These are phyloP conservation scores for Hapalemur alaotrensis DNA, from an alignment of 2,797 vertebrate species.

Conservation along the genomic window DNA sequence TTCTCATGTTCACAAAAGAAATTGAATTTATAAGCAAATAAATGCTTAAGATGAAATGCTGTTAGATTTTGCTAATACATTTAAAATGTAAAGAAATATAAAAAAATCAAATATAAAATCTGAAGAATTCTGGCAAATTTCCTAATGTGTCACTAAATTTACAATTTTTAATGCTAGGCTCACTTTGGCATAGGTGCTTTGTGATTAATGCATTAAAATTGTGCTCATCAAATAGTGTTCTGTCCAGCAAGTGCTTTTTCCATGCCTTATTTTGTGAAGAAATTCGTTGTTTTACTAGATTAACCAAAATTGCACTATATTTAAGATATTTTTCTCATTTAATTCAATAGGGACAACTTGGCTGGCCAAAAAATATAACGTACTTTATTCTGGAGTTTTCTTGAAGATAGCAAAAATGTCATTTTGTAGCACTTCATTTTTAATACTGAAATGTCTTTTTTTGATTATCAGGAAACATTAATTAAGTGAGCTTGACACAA, in stretches of 20 bases:
- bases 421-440: conserved; percentile 65
- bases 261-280: conserved; percentile 56
- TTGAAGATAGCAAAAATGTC: conserved; percentile 45
- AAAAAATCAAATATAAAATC: conserved; percentile 1
- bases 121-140: not conserved
- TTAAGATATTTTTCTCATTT: conserved; percentile 18
- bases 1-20: not conserved
- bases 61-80: not conserved
- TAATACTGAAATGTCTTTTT: conserved; percentile 59
- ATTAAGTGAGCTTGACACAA: conserved; percentile 65
- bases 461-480: conserved; percentile 66
- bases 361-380: conserved; percentile 22
- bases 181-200: not conserved
- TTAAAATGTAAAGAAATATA: not conserved
- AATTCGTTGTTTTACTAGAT: conserved; percentile 40
- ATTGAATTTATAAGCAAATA: not conserved
- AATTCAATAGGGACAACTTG: conserved; percentile 17
- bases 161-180: not conserved
- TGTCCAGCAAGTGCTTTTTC: conserved; percentile 49
- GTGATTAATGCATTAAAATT: conserved; percentile 26
- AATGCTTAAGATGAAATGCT: not conserved
- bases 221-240: conserved; percentile 38
- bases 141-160: not conserved
- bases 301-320: conserved; percentile 25
- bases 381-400: not conserved